Evolutionary conservation across 2,888 invertebrate genomes (phyloP), one percentile per base, ranked within the genome.

Genomic region (Lottia gigantea): DNA sequence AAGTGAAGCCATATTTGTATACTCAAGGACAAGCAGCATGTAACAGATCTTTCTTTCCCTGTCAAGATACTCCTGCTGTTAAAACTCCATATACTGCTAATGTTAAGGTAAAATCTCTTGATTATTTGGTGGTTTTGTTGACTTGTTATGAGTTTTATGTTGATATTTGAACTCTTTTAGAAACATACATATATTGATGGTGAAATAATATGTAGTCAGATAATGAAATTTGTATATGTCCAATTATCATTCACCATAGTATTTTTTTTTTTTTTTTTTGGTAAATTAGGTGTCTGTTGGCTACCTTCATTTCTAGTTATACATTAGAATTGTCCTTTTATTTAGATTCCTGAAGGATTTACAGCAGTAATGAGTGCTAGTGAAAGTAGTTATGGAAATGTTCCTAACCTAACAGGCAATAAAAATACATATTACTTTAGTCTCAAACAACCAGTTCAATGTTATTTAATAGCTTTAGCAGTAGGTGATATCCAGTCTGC

Each of bases 21-120:
- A 80, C 78, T 11, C 80, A 78, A 65, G 78, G 79, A 12, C 78
- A 79, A 69, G 74, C 78, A 8, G 75, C 76, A 40, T 63, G 72
- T 46, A 80, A 80, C 71, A 68, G 80, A 26, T 75, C 74, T 15
- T 77, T 80, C 72, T 80, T 80, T 64, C 80, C 80, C 3, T 79
- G 79, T 62, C 80, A 80, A 63, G 80, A 80, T 70, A 79, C 80
- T 2, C 80, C 80, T 12, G 77, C 77, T 12, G 75, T 80, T 64
- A 80, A 80, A 68, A 68, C 76, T 19, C 71, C 78, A 0, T 78
- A 77, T 67, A 72, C 78, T 46, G 80, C 80, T 40, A 70, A 71
- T 68, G 78, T 80, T 31, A 76, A 73, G 73, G 78, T 79, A 40
- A 70, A 72, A 68, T 40, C 40, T 40, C 6, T 31, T 31, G 3